Conservation (phyloP, 2,888 invertebrate species). For the Diplazon laetatorius region DNA sequence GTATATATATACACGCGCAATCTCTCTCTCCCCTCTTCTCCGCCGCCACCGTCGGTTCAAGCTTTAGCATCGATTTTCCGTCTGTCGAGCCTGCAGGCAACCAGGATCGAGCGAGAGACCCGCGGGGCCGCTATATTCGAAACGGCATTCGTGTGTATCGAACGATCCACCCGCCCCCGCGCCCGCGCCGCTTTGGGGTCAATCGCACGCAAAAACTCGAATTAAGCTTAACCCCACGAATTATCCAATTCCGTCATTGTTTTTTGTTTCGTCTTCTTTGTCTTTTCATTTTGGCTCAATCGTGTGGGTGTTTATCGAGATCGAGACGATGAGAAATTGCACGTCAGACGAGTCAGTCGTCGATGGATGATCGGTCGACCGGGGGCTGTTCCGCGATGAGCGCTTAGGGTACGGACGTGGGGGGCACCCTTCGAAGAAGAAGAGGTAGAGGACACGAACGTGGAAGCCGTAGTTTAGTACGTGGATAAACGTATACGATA, state of each 20-base stretch:
- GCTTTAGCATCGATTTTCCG: slow-evolving; percentile 81
- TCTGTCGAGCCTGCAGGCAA: slow-evolving; percentile 74
- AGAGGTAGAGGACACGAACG: too few species aligned
- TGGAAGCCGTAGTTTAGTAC: too few species aligned
- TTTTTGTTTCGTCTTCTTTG: neutral
- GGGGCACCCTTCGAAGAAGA: neutral
- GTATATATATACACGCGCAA: too few species aligned
- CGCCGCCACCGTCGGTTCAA: slow-evolving; percentile 69
- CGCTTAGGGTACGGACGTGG: too few species aligned
- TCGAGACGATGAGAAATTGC: neutral
- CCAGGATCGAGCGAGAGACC: slow-evolving; percentile 71
- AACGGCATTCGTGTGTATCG: slow-evolving; percentile 53
- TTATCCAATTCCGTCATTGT: slow-evolving; percentile 37
- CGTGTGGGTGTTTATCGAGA: too few species aligned
- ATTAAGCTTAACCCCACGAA: slow-evolving; percentile 42
- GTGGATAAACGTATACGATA: too few species aligned
- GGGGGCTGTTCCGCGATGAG: too few species aligned
- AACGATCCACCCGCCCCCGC: slow-evolving; percentile 56
- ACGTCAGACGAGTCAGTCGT: neutral
- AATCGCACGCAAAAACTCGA: slow-evolving; percentile 42
- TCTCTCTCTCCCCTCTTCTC: slow-evolving; percentile 25
- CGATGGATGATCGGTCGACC: slow-evolving; percentile 18
- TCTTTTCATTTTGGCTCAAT: slow-evolving; percentile 20
- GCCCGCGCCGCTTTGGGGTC: slow-evolving; percentile 35
- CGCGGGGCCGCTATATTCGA: slow-evolving; percentile 56